These are phyloP conservation scores for Pseudonaja textilis DNA, from an alignment of 2,113 vertebrate species.

Conservation along the genomic window DNA sequence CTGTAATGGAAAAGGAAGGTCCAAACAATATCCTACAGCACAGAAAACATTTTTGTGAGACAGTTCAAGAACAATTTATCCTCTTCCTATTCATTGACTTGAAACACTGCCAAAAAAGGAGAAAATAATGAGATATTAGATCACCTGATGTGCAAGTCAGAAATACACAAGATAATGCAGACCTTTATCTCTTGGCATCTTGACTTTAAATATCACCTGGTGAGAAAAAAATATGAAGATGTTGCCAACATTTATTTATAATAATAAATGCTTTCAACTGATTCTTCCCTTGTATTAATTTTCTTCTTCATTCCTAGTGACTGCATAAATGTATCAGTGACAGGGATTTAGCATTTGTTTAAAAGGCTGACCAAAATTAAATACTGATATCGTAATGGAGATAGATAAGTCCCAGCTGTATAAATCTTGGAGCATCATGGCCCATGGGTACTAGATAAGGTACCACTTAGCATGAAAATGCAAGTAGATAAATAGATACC, in stretches of 20 bases:
- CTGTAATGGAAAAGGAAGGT: background rate
- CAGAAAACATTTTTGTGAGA: slow-evolving; percentile 33
- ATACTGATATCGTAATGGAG: background rate
- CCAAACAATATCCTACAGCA: background rate
- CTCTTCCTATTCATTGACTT: slow-evolving; percentile 41
- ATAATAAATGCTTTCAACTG: slow-evolving; percentile 36
- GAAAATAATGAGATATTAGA: background rate
- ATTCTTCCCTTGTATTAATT: slow-evolving; percentile 35
- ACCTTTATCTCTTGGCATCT: slow-evolving; percentile 15
- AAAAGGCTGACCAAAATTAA: background rate
- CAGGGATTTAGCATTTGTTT: slow-evolving; percentile 20
- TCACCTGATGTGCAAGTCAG: slow-evolving; percentile 30
- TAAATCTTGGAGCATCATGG: background rate
- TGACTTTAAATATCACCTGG: background rate
- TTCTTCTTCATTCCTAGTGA: slow-evolving; percentile 12
- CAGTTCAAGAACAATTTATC: slow-evolving; percentile 53
- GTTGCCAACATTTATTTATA: slow-evolving; percentile 20
- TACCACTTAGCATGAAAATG: background rate
- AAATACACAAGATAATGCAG: slow-evolving; percentile 23
- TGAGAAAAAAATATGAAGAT: background rate
- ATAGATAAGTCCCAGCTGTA: background rate
- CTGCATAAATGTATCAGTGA: slow-evolving; percentile 1
- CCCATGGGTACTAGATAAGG: background rate
- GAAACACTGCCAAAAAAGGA: slow-evolving; percentile 35
- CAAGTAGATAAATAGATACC: background rate